Evolutionary conservation across 2,113 vertebrate genomes (phyloP).

Genomic region (Corythaeola cristata): DNA sequence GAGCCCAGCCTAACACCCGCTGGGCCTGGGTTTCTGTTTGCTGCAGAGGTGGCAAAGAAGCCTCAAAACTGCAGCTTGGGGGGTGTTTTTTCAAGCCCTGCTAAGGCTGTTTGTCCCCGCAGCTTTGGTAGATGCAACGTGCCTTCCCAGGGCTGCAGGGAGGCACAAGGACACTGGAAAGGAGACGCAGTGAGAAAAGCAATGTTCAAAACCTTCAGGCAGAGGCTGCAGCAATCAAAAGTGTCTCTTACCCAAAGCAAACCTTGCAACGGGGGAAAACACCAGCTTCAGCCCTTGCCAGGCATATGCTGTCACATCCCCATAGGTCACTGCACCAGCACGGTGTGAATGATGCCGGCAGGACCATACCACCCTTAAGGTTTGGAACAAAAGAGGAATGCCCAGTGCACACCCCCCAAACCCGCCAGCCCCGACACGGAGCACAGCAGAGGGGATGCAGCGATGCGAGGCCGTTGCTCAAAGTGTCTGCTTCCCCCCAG

Average conservation of each 20-base stretch:
- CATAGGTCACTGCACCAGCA: not conserved
- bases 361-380: not conserved
- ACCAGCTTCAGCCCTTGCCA: not conserved
- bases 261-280: too few species aligned
- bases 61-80: not conserved
- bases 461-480: accelerated
- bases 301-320: not conserved
- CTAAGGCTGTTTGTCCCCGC: not conserved
- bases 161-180: not conserved
- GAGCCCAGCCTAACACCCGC: not conserved
- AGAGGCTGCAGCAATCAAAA: not conserved
- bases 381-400: not conserved
- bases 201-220: not conserved
- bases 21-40: not conserved
- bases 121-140: accelerated
- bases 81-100: not conserved
- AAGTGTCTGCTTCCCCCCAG: not conserved
- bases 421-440: accelerated
- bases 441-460: not conserved
- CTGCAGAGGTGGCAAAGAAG: not conserved
- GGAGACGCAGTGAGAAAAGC: not conserved
- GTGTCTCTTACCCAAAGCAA: not conserved
- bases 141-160: not conserved
- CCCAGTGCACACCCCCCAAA: accelerated
- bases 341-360: not conserved